Conservation (phyloP, 1,140 invertebrate species). For the Trichonephila clavata region DNA sequence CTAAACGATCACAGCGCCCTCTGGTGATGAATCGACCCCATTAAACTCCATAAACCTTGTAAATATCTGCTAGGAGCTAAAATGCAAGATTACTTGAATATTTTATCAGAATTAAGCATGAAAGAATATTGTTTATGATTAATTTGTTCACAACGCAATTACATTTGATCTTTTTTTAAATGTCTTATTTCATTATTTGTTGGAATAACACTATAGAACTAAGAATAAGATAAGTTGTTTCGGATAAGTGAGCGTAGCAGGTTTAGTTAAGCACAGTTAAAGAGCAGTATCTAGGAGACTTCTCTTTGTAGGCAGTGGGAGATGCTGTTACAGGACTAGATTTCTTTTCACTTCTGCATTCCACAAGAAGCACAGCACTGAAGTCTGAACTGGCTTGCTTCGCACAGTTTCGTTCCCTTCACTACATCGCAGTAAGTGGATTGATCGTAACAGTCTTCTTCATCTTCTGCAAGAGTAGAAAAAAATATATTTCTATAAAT, state of each 20-base stretch:
- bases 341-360: conserved; percentile 33
- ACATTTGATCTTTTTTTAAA: too few relatives aligned
- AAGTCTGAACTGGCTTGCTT: conserved; percentile 63
- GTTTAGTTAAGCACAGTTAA: neutral
- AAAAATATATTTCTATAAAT: neutral
- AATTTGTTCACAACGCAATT: too few relatives aligned
- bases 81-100: too few relatives aligned
- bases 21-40: too few relatives aligned
- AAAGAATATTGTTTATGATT: too few relatives aligned
- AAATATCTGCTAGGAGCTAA: too few relatives aligned
- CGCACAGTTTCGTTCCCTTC: conserved; percentile 54
- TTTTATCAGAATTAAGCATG: too few relatives aligned
- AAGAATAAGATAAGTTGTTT: neutral
- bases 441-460: conserved; percentile 67
- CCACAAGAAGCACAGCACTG: conserved; percentile 71
- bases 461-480: conserved; percentile 26
- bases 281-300: neutral
- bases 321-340: conserved; percentile 27
- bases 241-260: neutral
- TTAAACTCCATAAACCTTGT: too few relatives aligned
- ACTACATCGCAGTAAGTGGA: conserved; percentile 69
- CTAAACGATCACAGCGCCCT: too few relatives aligned
- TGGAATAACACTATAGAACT: neutral
- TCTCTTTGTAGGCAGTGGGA: conserved; percentile 56
- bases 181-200: neutral